A percentile compares a stretch with the other conserved stretches of the same genome.
These are phyloP conservation scores for Kradibia gibbosae DNA, from an alignment of 1,140 invertebrate genomes.

Conservation along the genomic window DNA sequence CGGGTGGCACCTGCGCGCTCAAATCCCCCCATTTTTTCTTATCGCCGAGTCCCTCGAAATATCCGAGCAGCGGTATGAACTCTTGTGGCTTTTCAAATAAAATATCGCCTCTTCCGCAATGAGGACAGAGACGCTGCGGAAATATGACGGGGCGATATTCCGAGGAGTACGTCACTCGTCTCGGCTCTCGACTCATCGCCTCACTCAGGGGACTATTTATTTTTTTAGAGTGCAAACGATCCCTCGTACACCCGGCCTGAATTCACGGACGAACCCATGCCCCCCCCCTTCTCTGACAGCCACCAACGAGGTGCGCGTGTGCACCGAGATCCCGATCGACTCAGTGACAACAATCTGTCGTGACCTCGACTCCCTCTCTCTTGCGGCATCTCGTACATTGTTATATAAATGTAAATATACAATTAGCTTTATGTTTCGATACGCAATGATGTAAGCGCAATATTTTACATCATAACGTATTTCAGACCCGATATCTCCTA, in stretches of 20 bases:
- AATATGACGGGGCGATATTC: neutral
- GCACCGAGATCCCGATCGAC: neutral
- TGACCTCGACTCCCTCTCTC: no score
- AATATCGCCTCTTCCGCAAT: conserved; percentile 56
- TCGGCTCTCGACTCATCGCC: no score
- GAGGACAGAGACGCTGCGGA: neutral
- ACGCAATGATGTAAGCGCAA: no score
- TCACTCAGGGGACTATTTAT: neutral
- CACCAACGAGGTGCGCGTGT: neutral
- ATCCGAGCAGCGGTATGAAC: conserved; percentile 62
- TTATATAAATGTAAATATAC: no score
- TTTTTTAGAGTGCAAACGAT: neutral
- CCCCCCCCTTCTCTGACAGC: neutral
- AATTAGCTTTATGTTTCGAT: no score
- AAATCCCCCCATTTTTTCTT: no score
- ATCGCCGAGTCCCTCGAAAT: conserved; percentile 48
- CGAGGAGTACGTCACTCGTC: neutral
- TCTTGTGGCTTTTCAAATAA: conserved; percentile 65
- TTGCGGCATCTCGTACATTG: no score
- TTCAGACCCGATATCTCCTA: no score
- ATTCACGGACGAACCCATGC: neutral
- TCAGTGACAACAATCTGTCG: neutral
- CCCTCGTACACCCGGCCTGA: neutral
- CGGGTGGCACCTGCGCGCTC: neutral
- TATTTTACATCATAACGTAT: no score